Evolutionary conservation across 1,140 invertebrate species (phyloP).

Genomic region (Bombus turneri): DNA sequence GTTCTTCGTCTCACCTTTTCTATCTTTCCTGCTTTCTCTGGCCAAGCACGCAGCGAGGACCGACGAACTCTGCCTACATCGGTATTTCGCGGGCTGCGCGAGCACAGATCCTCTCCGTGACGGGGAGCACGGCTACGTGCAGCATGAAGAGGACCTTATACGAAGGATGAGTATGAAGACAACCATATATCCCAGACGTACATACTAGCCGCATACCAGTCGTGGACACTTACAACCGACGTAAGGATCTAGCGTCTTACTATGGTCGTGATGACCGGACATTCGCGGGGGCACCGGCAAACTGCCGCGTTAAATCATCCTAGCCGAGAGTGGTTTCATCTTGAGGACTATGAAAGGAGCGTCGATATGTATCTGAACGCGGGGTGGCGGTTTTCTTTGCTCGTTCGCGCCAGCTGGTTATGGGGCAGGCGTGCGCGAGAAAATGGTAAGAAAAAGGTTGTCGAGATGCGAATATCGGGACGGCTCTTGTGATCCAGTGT

Average conservation of each 20-base stretch:
- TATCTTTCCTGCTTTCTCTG: neutral
- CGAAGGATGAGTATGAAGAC: slow-evolving; percentile 63
- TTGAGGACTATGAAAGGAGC: slow-evolving; percentile 34
- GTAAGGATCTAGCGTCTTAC: slow-evolving; percentile 59
- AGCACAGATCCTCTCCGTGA: slow-evolving; percentile 39
- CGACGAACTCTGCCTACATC: slow-evolving; percentile 40
- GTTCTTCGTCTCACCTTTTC: neutral
- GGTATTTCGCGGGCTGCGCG: slow-evolving; percentile 63
- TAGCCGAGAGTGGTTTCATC: slow-evolving; percentile 50
- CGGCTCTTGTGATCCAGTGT: neutral
- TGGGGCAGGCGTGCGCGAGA: slow-evolving; percentile 31
- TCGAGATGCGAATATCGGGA: no score
- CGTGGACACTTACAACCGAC: slow-evolving; percentile 72
- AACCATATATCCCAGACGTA: slow-evolving; percentile 69
- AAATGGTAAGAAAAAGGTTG: neutral
- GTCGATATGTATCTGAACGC: slow-evolving; percentile 30
- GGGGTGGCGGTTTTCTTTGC: slow-evolving; percentile 8
- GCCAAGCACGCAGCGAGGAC: neutral
- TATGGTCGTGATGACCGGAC: slow-evolving; percentile 53
- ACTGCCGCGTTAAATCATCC: slow-evolving; percentile 67
- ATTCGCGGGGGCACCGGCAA: slow-evolving; percentile 55
- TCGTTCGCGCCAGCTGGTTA: slow-evolving; percentile 33
- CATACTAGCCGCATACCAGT: slow-evolving; percentile 71
- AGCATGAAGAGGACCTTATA: slow-evolving; percentile 45
- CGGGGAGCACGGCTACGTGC: slow-evolving; percentile 19